Base-by-base conservation (phyloP, 2,888 invertebrate species). In the Anoncus sp. region DNA sequence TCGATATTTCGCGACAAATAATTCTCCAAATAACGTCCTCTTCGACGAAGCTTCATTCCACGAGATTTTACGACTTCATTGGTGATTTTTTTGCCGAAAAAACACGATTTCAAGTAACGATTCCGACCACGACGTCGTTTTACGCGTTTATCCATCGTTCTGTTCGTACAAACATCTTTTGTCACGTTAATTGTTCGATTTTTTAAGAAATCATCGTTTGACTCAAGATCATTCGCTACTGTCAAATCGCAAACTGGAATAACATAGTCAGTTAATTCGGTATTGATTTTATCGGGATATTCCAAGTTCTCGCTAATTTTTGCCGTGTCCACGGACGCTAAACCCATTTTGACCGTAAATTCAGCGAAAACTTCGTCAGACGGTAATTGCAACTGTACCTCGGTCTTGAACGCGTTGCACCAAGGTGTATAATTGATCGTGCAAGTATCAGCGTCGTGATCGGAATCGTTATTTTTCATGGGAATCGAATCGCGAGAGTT, bases 361-460 rank as follows among this genome's bases (percentile, higher is more conserved):
- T 73, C 77, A 14, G 74, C 73, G 18, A 65, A 77, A 53, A 70
- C 77, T 31, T 77, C 59, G 59, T 59, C 63, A 6, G 12, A 20
- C 3, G 77, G 73, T 35, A 77, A 49, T 10, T 59, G n/a, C 10
- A 77, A 45, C 20, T 74, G 40, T 7, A 77, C 20, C 22, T 74
- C 77, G 16, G 65, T 73, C 27, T 74, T 77, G 18, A 77, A 77
- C 38, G 65, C 63, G 59, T 77, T 77, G 18, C 77, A 77, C 74
- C 74, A 70, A 6, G 77, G 77, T 9, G 77, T 77, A 35, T 74
- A 77, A 74, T 77, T 69, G 10, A 77, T 45, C 12, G 59, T 65
- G 31, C 31, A 63, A 1, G 60, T 66, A 12, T 73, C 73, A 2
- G 6, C n/a, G n/a, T 38, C 24, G 16, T 7, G 14, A 18, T 49